phyloP scores from a whole-genome alignment of 2,113 vertebrate genomes.

The Equus przewalskii region DNA sequence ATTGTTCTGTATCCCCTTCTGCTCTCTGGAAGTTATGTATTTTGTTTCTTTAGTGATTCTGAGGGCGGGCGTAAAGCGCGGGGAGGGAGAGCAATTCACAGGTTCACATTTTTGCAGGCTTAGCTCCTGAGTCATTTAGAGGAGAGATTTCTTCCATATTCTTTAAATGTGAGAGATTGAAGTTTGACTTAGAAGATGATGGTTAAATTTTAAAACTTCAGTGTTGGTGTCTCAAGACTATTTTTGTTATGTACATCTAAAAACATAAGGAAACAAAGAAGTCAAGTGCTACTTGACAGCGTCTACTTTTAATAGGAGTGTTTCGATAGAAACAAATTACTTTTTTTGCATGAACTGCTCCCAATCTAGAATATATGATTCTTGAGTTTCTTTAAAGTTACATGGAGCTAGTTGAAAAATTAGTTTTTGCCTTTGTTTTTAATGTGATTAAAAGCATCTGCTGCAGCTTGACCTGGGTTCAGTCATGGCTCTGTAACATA shows the following conservation, averaged over 20 bases:
- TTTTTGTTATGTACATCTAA: background rate
- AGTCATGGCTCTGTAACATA: background rate
- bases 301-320: background rate
- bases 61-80: background rate
- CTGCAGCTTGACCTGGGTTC: background rate
- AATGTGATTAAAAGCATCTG: background rate
- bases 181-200: background rate
- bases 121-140: constrained; percentile 22
- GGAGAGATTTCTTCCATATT: background rate
- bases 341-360: background rate
- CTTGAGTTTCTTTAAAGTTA: constrained; percentile 24
- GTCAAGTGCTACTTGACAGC: background rate
- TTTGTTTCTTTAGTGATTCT: constrained; percentile 4
- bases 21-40: background rate
- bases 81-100: background rate
- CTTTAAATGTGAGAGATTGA: background rate
- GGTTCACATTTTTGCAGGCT: constrained; percentile 36
- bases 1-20: background rate
- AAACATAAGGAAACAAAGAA: constrained; percentile 51
- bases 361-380: background rate
- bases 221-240: background rate
- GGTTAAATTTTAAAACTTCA: constrained; percentile 43
- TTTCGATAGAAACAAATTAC: background rate
- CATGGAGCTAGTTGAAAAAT: constrained; percentile 44
- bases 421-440: constrained; percentile 38